A percentile compares a stretch with the other conserved stretches of the same genome.
Evolutionary conservation across 2,797 vertebrate species (phyloP).

Genomic region (Pogonophryne albipinna): DNA sequence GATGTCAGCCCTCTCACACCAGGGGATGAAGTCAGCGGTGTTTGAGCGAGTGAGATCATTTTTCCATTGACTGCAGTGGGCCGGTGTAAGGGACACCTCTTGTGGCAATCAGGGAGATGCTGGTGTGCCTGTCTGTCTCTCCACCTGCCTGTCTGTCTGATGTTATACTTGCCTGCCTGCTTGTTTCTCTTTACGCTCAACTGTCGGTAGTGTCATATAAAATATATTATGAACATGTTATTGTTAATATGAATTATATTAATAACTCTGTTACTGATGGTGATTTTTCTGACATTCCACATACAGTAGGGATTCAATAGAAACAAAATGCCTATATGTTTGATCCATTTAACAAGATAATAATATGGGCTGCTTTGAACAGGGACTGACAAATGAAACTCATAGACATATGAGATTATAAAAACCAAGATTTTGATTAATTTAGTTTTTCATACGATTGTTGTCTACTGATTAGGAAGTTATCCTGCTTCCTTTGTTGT

Average conservation of each 20-base stretch:
- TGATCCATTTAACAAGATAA: not conserved
- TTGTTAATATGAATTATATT: too few relatives aligned
- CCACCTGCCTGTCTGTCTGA: conserved; percentile 23
- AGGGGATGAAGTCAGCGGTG: conserved; percentile 80
- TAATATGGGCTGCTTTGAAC: not conserved
- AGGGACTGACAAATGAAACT: too few relatives aligned
- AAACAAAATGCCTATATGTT: not conserved
- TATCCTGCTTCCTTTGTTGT: too few relatives aligned
- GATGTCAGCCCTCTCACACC: conserved; percentile 74
- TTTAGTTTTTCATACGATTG: too few relatives aligned
- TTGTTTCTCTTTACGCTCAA: not conserved
- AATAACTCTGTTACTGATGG: not conserved
- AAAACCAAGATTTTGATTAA: too few relatives aligned
- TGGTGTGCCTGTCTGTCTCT: conserved; percentile 41
- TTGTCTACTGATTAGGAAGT: too few relatives aligned
- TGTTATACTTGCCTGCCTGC: not conserved
- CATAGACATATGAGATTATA: too few relatives aligned
- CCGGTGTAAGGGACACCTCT: conserved; percentile 84
- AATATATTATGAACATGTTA: not conserved
- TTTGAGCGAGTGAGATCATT: conserved; percentile 85
- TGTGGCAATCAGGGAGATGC: conserved; percentile 71
- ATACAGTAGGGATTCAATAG: not conserved
- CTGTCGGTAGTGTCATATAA: not conserved
- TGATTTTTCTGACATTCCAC: not conserved
- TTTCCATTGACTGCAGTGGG: conserved; percentile 81